Evolutionary conservation across 2,797 vertebrate genomes (phyloP), one percentile per base, ranked within the genome.

Genomic region (Antennarius maculatus): DNA sequence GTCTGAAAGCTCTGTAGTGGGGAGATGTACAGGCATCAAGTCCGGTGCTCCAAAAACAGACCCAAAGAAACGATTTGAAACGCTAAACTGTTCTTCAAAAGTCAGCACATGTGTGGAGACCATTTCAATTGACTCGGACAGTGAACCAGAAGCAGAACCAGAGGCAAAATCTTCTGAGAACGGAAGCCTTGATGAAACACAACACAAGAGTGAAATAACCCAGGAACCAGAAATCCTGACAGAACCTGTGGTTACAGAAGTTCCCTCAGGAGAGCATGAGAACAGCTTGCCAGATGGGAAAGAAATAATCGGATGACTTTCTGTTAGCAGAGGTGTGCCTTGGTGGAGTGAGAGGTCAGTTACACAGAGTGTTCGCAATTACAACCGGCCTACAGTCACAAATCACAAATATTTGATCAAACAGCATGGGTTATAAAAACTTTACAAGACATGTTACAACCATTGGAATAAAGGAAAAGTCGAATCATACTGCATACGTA

Each of bases 31-130:
- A 16, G 86, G 75, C 34, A 55, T 84, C 45, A 89, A 85, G 76
- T 73, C 79, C 43, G 71, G 74, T 43, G 69, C 63, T 27, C 81
- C 79, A 54, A 89, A 62, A 65, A 83, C 71, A 66, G 81, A 83
- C 80, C 82, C 94, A 94, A 93, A 93, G 92, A 89, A 90, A 92
- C 83, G 84, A 14, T 65, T 76, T 85, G 72, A 78, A 14, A 93
- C 94, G 82, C 91, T 93, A 11, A 96, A 95, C 72, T 95, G 89
- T 85, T 94, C 94, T 48, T 93, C 95, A 15, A 95, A 90, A 54
- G 62, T 86, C 58, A 85, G 61, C 34, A 86, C 80, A 12, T 89
- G 79, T 82, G 86, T 87, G 69, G 92, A 94, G 81, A 89, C 92
- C 18, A 93, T 94, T 74, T 86, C 89, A 15, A 87, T 93, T 46